Conservation (phyloP, 1,140 invertebrate species). For the Psilanteris sp. region DNA sequence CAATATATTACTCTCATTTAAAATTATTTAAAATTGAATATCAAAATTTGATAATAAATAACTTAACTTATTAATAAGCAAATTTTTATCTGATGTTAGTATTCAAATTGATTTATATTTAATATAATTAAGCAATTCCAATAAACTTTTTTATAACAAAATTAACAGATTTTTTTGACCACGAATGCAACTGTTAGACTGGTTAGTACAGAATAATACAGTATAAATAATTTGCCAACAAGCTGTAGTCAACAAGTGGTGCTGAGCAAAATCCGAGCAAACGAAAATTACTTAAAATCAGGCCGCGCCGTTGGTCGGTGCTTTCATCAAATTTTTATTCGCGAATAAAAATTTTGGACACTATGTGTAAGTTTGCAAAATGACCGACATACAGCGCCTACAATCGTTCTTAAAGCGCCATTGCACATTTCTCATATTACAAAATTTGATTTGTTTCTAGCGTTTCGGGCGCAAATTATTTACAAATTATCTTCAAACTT, state of each 20-base stretch:
- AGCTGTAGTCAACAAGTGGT: slow-evolving; percentile 40
- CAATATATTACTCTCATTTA: too few species aligned
- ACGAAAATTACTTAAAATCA: slow-evolving; percentile 1
- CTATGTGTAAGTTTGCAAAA: too few species aligned
- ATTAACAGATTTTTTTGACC: slow-evolving; percentile 21
- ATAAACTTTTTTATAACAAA: neutral
- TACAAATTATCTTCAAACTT: neutral
- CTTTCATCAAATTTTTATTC: neutral
- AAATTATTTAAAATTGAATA: neutral
- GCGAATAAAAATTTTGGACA: neutral
- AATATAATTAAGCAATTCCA: too few species aligned
- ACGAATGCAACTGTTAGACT: slow-evolving; percentile 65
- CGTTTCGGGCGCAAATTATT: slow-evolving; percentile 9
- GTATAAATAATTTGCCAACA: slow-evolving; percentile 56
- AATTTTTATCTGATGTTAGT: neutral
- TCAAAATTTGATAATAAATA: slow-evolving; percentile 20
- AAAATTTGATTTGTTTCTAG: slow-evolving; percentile 34
- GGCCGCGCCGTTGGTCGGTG: neutral
- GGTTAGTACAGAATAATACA: slow-evolving; percentile 55
- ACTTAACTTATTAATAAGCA: slow-evolving; percentile 15
- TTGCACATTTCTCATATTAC: neutral
- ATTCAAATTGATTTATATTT: neutral
- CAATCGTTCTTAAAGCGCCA: neutral
- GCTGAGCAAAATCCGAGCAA: slow-evolving; percentile 39
- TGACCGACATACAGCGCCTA: neutral